A percentile compares a stretch with the other conserved stretches of the same genome.
Evolutionary conservation across 92 coral and sea anemone genomes (phyloP).

Genomic region (Epizoanthus illoricatus): DNA sequence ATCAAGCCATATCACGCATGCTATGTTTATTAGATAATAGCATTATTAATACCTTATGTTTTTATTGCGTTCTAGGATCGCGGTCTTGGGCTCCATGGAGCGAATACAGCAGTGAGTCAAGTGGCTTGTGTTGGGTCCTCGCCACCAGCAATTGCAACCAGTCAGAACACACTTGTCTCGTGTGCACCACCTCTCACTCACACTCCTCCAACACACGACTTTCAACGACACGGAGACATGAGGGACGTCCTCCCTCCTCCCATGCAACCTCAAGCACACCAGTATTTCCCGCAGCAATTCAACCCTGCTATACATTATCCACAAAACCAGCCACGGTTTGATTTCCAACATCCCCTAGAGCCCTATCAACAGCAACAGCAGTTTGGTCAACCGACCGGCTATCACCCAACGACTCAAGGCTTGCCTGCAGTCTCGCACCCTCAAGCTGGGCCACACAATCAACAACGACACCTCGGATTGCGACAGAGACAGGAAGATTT

Average conservation of each 20-base stretch:
- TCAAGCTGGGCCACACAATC: slow-evolving; percentile 72
- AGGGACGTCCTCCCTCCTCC: slow-evolving; percentile 90
- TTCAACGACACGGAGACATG: slow-evolving; percentile 53
- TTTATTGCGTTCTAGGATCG: slow-evolving; percentile 85
- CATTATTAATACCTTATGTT: slow-evolving; percentile 79
- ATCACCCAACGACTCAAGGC: slow-evolving; percentile 80
- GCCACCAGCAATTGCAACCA: slow-evolving; percentile 65
- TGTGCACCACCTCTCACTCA: slow-evolving; percentile 85
- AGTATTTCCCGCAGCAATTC: slow-evolving; percentile 92
- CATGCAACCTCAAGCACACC: slow-evolving; percentile 95
- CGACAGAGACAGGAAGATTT: slow-evolving; percentile 70
- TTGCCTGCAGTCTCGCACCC: slow-evolving; percentile 67
- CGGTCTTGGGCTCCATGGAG: slow-evolving; percentile 90
- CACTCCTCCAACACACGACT: slow-evolving; percentile 93
- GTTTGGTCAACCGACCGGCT: slow-evolving; percentile 81
- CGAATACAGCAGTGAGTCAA: slow-evolving; percentile 66
- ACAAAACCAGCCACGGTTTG: slow-evolving; percentile 94
- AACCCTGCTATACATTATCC: slow-evolving; percentile 89
- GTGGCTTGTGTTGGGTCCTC: slow-evolving; percentile 75
- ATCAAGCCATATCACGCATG: slow-evolving; percentile 59
- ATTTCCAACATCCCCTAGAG: slow-evolving; percentile 94
- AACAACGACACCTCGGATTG: slow-evolving; percentile 81
- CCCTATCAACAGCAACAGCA: slow-evolving; percentile 87
- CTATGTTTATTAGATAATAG: slow-evolving; percentile 79
- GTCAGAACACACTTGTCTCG: slow-evolving; percentile 70